These are phyloP conservation scores for Drosophila navojoa DNA, from an alignment of 1,140 invertebrate genomes.

Conservation along the genomic window DNA sequence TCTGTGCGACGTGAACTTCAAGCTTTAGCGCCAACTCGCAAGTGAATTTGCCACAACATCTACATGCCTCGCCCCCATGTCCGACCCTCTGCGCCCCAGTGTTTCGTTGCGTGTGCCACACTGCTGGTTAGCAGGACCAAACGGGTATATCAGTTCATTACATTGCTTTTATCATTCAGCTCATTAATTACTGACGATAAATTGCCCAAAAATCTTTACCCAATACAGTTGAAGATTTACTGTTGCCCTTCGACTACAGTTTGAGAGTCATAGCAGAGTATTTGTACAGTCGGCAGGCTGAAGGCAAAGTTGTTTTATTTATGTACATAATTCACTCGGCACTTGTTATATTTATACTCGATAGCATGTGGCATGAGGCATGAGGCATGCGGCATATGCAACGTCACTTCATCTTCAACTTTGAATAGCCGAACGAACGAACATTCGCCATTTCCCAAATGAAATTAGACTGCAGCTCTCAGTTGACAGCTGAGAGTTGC, in stretches of 20 bases:
- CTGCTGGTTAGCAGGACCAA: background rate
- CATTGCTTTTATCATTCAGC: too few species aligned
- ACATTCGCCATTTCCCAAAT: conserved; percentile 33
- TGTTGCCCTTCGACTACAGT: background rate
- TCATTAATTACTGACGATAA: too few species aligned
- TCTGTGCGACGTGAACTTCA: conserved; percentile 1
- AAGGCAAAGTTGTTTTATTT: conserved; percentile 52
- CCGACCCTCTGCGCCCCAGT: background rate
- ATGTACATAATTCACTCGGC: conserved; percentile 79
- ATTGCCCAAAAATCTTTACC: background rate
- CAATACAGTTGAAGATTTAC: too few species aligned
- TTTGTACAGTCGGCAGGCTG: background rate
- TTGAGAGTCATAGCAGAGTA: background rate
- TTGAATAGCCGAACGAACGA: conserved; percentile 9
- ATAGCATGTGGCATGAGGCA: conserved; percentile 40
- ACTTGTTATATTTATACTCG: conserved; percentile 79
- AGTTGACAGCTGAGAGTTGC: conserved; percentile 5
- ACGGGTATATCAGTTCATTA: background rate
- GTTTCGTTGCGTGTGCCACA: background rate
- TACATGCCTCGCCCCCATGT: background rate
- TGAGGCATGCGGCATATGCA: conserved; percentile 27
- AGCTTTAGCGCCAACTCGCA: conserved; percentile 11
- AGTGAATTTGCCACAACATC: conserved; percentile 17
- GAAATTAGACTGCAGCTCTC: conserved; percentile 39
- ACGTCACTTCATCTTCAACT: conserved; percentile 66